Base-by-base conservation (phyloP, 2,797 vertebrate genomes). In the Gastrophryne carolinensis region DNA sequence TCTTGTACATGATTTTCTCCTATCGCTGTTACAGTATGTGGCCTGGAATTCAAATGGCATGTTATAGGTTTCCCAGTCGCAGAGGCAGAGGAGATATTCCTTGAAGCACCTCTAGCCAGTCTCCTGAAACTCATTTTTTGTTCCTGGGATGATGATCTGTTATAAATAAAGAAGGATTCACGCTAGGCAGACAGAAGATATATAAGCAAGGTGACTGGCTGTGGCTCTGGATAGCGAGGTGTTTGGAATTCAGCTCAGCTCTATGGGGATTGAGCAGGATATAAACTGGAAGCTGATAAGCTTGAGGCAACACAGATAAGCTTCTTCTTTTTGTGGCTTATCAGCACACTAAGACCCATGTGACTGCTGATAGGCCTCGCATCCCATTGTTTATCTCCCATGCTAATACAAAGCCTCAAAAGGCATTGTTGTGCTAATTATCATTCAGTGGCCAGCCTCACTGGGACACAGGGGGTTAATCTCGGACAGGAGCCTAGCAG, bases 371-470 rank as follows among this genome's bases (percentile, higher is more conserved):
- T 72, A 72, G 50, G 32, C 41, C 68, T 72, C 53, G 75, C 75
- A 72, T 78, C 68, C 75, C 52, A 72, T 78, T 78, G 75, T 78
- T 78, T 78, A 78, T 72, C 75, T 78, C 68, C 75, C 61, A 49
- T 65, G 75, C 75, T 78, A 78, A 72, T 70, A 71, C 67, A 58
- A 72, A 78, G 53, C 75, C 75, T 37, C 75, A 66, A 44, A 66
- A 72, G 53, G 35, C 68, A 72, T 66, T 72, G 75, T 66, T 78
- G 68, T 66, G 32, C 61, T 72, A 78, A 78, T 78, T 78, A 66
- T 72, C 68, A 72, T 66, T 47, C 61, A 12, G 26, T 72, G 53
- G n/a, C 41, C 49, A 26, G 58, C 41, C 47, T 72, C 41, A 66
- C 39, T 26, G 41, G 75, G 53, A 60, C 44, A 29, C 53, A 58